Percentiles rank a stretch among this genome's conserved stretches.
These are phyloP conservation scores for Sakesphorus luctuosus DNA, from an alignment of 2,113 vertebrate species.

Conservation along the genomic window DNA sequence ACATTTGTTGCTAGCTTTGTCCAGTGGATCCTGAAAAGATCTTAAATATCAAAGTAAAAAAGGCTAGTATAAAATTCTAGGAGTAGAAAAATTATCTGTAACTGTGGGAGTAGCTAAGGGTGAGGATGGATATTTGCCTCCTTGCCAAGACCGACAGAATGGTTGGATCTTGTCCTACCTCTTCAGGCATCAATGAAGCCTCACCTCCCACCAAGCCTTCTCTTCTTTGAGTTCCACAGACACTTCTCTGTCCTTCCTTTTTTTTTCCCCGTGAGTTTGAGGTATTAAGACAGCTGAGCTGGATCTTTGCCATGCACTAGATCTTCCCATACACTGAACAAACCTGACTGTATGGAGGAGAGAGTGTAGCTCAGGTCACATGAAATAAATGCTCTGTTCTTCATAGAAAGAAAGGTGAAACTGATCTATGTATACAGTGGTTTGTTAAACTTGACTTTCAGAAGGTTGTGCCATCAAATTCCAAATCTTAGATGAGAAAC, in stretches of 20 bases:
- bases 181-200: neutral
- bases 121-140: neutral
- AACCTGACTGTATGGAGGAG: neutral
- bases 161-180: neutral
- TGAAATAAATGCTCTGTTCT: neutral
- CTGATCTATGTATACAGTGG: neutral
- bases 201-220: neutral
- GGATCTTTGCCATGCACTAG: neutral
- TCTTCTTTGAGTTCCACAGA: neutral
- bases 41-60: neutral
- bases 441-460: neutral
- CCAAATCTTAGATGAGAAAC: neutral
- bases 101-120: neutral
- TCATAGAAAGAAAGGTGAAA: neutral
- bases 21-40: neutral
- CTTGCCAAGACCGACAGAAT: neutral
- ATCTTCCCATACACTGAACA: neutral
- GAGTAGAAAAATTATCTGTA: neutral
- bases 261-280: neutral
- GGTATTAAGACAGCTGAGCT: neutral
- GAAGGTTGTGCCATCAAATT: neutral
- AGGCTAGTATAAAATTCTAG: neutral
- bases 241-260: neutral
- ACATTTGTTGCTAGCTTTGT: neutral
- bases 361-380: neutral